Evolutionary conservation across 1,140 invertebrate genomes (phyloP).

Genomic region (Saxidomus purpurata): DNA sequence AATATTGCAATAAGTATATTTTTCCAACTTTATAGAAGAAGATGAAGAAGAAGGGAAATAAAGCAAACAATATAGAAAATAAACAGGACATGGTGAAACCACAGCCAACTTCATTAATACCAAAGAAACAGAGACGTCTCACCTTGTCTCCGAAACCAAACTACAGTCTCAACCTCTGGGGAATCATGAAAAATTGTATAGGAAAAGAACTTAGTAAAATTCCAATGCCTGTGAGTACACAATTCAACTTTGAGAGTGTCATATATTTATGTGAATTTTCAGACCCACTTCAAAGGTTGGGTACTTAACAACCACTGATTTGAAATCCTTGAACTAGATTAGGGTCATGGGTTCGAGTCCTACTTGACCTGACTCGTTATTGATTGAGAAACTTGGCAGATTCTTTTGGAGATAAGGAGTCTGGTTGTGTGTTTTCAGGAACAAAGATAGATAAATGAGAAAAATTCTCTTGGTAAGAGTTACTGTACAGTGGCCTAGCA

Average conservation of each 20-base stretch:
- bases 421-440: no score
- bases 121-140: constrained; percentile 88
- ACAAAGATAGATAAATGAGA: no score
- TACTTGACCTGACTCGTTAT: no score
- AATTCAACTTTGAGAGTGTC: no score
- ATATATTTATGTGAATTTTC: not conserved
- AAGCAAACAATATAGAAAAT: not conserved
- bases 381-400: no score
- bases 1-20: not conserved
- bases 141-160: constrained; percentile 97
- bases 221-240: constrained; percentile 96
- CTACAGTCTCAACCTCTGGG: constrained; percentile 98
- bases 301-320: no score
- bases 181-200: constrained; percentile 99
- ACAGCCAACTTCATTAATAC: not conserved
- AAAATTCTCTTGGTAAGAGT: no score
- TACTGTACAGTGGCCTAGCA: no score
- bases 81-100: not conserved
- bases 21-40: constrained; percentile 32
- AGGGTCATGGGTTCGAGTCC: no score
- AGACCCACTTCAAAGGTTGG: no score
- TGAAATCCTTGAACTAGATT: no score
- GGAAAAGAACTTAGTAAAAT: constrained; percentile 99
- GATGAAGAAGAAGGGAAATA: constrained; percentile 18
- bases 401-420: no score